Conservation (phyloP, 1,140 invertebrate species). For the Marisa cornuarietis region DNA sequence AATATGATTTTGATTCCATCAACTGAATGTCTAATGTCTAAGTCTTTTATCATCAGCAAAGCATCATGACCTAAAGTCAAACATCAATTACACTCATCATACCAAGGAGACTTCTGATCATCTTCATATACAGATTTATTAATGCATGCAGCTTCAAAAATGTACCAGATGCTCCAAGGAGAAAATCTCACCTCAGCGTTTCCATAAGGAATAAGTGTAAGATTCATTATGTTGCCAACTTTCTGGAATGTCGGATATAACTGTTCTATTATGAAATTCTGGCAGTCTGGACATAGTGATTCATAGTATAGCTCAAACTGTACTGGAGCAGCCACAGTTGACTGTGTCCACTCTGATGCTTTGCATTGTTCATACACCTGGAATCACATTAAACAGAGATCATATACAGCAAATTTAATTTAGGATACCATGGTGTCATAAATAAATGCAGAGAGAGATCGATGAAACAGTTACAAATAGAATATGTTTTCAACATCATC, state of each 20-base stretch:
- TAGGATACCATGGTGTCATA: no score
- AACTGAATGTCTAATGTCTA: background rate
- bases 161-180: background rate
- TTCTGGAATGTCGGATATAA: constrained; percentile 73
- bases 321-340: constrained; percentile 40
- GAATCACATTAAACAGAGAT: background rate
- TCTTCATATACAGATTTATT: background rate
- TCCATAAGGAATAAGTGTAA: constrained; percentile 78
- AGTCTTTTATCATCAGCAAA: background rate
- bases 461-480: no score
- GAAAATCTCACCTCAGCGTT: constrained; percentile 79
- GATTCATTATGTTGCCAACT: constrained; percentile 63
- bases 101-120: background rate
- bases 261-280: constrained; percentile 83
- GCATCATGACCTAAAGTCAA: background rate
- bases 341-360: constrained; percentile 22
- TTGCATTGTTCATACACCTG: constrained; percentile 58
- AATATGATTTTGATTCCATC: background rate
- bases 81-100: background rate
- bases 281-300: constrained; percentile 89
- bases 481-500: no score
- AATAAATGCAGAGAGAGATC: no score
- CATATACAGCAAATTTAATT: background rate
- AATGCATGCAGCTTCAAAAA: background rate
- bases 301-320: constrained; percentile 88